Evolutionary conservation across 92 coral and sea anemone genomes (phyloP).

Genomic region (Nematostella vectensis): DNA sequence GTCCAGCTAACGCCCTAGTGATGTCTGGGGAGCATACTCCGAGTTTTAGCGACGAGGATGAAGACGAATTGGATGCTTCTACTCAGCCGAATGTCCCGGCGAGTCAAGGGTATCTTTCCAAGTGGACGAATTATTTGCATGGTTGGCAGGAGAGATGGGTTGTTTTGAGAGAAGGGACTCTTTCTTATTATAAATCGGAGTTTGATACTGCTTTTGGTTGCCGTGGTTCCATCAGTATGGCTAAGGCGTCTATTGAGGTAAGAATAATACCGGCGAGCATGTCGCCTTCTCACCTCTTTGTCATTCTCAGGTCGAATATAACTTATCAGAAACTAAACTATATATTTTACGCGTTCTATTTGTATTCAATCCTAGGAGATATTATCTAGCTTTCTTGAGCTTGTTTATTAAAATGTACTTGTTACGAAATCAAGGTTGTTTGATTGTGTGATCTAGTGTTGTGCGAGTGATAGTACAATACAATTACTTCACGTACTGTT

Average conservation of each 20-base stretch:
- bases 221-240: conserved; percentile 96
- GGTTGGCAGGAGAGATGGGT: conserved; percentile 99
- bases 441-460: no score
- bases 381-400: no score
- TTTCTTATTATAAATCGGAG: conserved; percentile 91
- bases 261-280: neutral
- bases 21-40: conserved; percentile 98
- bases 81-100: conserved; percentile 64
- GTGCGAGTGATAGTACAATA: no score
- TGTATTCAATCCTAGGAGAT: no score
- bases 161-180: conserved; percentile 79
- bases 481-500: no score
- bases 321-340: neutral
- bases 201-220: conserved; percentile 93
- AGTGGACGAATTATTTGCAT: conserved; percentile 98
- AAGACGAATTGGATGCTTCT: conserved; percentile 68
- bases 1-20: conserved; percentile 9
- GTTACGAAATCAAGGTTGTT: no score
- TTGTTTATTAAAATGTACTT: no score
- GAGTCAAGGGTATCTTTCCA: conserved; percentile 82
- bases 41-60: conserved; percentile 91
- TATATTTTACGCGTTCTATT: no score
- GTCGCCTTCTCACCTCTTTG: no score
- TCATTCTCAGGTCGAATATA: neutral
- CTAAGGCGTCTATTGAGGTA: conserved; percentile 92